phyloP scores from a whole-genome alignment of 2,113 vertebrate genomes.

The Hippotragus niger region DNA sequence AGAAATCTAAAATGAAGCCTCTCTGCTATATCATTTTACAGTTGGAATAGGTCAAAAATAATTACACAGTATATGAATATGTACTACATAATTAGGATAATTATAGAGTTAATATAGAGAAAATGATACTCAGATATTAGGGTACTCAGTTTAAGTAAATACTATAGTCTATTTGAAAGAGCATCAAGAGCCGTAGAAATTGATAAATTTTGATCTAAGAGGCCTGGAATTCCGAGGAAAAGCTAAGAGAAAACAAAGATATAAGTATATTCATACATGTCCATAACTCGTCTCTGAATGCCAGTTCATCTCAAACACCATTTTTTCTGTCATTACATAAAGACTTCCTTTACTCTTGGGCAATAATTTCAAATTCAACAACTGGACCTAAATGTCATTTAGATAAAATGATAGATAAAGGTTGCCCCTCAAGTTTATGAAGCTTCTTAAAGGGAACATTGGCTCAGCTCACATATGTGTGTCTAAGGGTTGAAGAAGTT shows the following conservation, averaged over 20 bases:
- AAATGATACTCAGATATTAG: background rate
- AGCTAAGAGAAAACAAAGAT: background rate
- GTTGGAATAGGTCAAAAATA: background rate
- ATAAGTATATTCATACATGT: background rate
- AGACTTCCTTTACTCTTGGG: background rate
- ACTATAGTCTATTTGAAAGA: background rate
- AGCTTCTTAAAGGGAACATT: background rate
- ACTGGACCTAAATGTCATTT: background rate
- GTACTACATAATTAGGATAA: background rate
- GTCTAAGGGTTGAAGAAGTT: background rate
- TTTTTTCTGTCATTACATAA: background rate
- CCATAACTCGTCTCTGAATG: background rate
- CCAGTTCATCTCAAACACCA: background rate
- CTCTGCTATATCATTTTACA: background rate
- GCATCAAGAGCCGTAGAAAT: background rate
- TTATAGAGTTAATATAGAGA: background rate
- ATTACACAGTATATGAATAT: background rate
- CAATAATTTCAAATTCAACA: background rate
- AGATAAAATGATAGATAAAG: background rate
- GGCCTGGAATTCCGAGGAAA: conserved; percentile 26
- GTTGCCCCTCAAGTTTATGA: background rate
- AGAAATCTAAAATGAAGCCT: background rate
- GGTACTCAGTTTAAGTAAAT: background rate
- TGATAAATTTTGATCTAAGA: background rate
- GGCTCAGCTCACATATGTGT: background rate